Conservation (phyloP, 2,797 vertebrate genomes). For the Argentina silus region DNA sequence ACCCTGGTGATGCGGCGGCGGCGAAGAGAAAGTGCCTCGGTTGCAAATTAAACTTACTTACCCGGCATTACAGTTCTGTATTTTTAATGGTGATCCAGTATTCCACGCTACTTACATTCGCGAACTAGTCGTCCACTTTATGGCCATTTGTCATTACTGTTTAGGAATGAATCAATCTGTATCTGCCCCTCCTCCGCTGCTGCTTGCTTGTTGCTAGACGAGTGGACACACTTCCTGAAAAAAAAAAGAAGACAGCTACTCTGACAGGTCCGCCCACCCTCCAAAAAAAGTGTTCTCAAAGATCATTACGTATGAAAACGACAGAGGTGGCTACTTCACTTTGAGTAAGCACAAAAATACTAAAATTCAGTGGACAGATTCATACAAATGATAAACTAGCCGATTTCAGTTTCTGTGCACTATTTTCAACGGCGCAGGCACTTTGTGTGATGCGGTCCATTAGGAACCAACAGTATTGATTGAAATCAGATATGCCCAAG, state of each 20-base stretch:
- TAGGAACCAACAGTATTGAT: not conserved
- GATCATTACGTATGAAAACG: not conserved
- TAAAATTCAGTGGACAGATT: not conserved
- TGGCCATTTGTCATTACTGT: not conserved
- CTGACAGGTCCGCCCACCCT: not conserved
- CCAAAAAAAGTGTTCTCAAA: not conserved
- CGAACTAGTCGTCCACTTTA: not conserved
- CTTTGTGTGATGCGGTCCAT: not conserved
- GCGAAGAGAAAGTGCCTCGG: not conserved
- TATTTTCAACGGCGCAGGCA: not conserved
- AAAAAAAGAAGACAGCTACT: not conserved
- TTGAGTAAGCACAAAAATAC: not conserved
- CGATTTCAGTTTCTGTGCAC: not conserved
- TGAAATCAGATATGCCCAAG: not conserved
- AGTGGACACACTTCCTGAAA: constrained; percentile 7
- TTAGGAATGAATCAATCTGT: not conserved
- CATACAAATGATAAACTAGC: not conserved
- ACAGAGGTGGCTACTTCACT: not conserved
- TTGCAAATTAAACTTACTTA: not conserved
- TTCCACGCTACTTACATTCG: not conserved
- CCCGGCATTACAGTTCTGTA: not conserved
- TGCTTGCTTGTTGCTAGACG: not conserved
- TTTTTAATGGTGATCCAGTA: not conserved
- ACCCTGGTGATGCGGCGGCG: constrained; percentile 20
- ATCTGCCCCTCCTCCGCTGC: not conserved